A percentile compares a stretch with the other conserved stretches of the same genome.
phyloP scores from a whole-genome alignment of 2,888 invertebrate species.

The Agapostemon virescens region DNA sequence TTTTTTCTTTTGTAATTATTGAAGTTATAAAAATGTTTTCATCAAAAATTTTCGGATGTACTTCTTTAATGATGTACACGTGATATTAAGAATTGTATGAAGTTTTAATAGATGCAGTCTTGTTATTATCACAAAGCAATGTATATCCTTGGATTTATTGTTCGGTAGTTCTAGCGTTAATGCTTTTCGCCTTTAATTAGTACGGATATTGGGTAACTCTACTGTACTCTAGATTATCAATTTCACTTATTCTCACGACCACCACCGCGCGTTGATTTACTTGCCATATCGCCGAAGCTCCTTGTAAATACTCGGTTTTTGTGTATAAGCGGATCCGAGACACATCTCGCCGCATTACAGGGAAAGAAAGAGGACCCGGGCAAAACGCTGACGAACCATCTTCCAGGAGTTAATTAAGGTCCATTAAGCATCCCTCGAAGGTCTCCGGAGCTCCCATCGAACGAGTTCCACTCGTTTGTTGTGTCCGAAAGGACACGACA shows the following conservation, averaged over 20 bases:
- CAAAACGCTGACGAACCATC: conserved; percentile 22
- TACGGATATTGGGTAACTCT: too few species aligned
- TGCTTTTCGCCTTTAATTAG: too few species aligned
- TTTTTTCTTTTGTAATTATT: too few species aligned
- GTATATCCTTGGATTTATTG: too few species aligned
- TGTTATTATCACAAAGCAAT: too few species aligned
- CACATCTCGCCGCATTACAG: not conserved
- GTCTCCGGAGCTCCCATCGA: conserved; percentile 22
- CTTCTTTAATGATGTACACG: too few species aligned
- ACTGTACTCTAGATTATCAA: too few species aligned
- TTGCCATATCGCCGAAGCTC: not conserved
- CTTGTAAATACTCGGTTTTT: not conserved
- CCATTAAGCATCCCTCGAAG: conserved; percentile 29
- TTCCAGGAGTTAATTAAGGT: conserved; percentile 50
- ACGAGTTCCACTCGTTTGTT: conserved; percentile 44
- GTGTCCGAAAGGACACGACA: conserved; percentile 60
- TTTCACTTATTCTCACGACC: not conserved
- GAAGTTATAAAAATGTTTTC: too few species aligned
- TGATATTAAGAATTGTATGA: too few species aligned
- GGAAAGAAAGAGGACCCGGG: not conserved
- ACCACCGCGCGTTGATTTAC: not conserved
- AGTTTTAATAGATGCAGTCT: too few species aligned
- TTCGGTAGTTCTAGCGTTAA: too few species aligned
- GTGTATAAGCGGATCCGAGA: not conserved
- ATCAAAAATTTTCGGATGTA: too few species aligned